Evolutionary conservation across 1,140 invertebrate genomes (phyloP).

Genomic region (Papilio helenus): DNA sequence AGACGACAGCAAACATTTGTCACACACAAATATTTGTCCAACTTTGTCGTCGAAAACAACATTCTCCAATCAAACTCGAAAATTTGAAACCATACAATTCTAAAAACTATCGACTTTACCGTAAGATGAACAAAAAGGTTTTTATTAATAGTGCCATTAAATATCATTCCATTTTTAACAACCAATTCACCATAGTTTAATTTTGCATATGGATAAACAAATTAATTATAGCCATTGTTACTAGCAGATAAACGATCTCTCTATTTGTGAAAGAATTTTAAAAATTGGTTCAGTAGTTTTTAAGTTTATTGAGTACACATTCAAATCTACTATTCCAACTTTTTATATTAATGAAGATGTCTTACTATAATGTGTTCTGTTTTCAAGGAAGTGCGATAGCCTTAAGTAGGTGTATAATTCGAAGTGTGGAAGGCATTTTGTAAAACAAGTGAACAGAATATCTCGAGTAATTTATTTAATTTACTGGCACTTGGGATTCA

Average conservation of each 20-base stretch:
- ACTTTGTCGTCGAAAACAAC: background rate
- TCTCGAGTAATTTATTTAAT: conserved; percentile 11
- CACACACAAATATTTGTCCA: background rate
- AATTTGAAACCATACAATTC: background rate
- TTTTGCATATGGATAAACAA: background rate
- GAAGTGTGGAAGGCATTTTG: conserved; percentile 6
- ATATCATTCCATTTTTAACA: background rate
- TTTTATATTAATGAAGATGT: background rate
- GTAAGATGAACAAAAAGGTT: too few relatives aligned
- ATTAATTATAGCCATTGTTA: background rate
- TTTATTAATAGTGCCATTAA: too few relatives aligned
- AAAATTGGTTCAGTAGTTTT: background rate
- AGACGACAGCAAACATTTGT: background rate
- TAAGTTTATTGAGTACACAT: background rate
- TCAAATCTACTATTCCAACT: background rate
- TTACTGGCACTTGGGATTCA: background rate
- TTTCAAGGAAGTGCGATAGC: background rate
- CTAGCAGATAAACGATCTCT: too few relatives aligned
- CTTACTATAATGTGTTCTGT: background rate
- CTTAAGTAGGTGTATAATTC: conserved; percentile 19
- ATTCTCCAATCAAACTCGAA: background rate
- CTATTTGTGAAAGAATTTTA: background rate
- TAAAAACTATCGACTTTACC: background rate
- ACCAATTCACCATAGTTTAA: background rate
- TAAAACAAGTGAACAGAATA: background rate